Percentiles rank a stretch among this genome's conserved stretches.
Conservation (phyloP, 2,888 invertebrate species). For the Apamea monoglypha region DNA sequence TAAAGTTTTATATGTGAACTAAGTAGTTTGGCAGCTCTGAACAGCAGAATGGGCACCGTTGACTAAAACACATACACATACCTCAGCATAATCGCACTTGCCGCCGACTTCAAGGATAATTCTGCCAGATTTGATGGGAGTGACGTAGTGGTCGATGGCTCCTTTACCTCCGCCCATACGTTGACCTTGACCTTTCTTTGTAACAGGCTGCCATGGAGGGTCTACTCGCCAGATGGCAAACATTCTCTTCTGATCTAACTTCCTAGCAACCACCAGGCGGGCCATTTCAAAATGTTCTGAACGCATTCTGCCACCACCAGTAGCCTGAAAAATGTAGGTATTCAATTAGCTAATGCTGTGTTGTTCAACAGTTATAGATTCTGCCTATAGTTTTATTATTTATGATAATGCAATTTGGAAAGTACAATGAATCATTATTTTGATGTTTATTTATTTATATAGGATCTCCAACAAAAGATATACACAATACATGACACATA, state of each 20-base stretch:
- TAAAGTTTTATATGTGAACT: background rate
- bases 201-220: conserved; percentile 98
- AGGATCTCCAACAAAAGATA: too few species aligned
- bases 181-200: conserved; percentile 96
- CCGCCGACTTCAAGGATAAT: conserved; percentile 98
- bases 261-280: conserved; percentile 94
- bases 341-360: background rate
- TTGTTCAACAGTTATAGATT: background rate
- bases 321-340: conserved; percentile 90
- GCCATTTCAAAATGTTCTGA: conserved; percentile 97
- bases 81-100: conserved; percentile 95
- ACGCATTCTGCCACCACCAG: conserved; percentile 95
- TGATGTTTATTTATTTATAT: too few species aligned
- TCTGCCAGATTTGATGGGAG: conserved; percentile 97
- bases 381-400: background rate
- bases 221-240: conserved; percentile 99
- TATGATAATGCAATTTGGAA: background rate
- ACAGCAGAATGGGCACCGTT: background rate
- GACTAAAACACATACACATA: conserved; percentile 75
- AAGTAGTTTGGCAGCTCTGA: background rate
- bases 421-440: background rate
- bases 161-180: conserved; percentile 99
- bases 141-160: conserved; percentile 97
- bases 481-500: too few species aligned
- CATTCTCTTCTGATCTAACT: conserved; percentile 94